Evolutionary conservation across 2,888 invertebrate genomes (phyloP), one percentile per base, ranked within the genome.

Genomic region (Drosophila paracracens): DNA sequence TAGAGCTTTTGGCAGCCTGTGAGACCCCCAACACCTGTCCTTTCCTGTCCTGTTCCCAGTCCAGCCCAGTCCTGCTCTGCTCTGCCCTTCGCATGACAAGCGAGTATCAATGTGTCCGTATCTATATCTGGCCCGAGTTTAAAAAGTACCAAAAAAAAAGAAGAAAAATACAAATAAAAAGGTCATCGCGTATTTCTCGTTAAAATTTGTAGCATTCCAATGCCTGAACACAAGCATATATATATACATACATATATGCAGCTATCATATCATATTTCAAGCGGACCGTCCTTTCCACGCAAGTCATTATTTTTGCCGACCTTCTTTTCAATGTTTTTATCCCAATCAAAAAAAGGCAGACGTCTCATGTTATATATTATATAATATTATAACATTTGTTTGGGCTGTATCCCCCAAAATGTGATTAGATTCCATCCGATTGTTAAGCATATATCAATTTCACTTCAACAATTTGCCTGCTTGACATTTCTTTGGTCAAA

Each of bases 41-140:
- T 11, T 43, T 21, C 5, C 43, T 40, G 40, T 10, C 38, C 38
- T 2, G 13, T 35, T 8, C 18, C 36, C 36, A 35, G 35, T 35
- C 13, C 7, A 0, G 4, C 4, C 43, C 21, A 4, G 21, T 13
- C 11, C 40, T 43, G 25, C 16, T 46, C 46, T 25, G 16, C 4
- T 46, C 46, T 46, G 33, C 50, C 61, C 63, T 78, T 67, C 50
- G 85, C 88, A 74, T 83, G 85, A 84, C 88, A 74, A 64, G 68
- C 51, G 56, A 51, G 52, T 63, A 81, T 87, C 79, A 79, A 79
- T 77, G 71, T 74, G 61, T 29, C 66, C 66, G 43, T 51, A 64
- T 63, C 65, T 25, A 62, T 70, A 56, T 59, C 74, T 71, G 51
- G 60, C 57, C 35, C 27, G 5, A 38, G 21, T 31, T 46, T 46